phyloP scores from a whole-genome alignment of 2,797 vertebrate species.

The Poeciliopsis turneri region DNA sequence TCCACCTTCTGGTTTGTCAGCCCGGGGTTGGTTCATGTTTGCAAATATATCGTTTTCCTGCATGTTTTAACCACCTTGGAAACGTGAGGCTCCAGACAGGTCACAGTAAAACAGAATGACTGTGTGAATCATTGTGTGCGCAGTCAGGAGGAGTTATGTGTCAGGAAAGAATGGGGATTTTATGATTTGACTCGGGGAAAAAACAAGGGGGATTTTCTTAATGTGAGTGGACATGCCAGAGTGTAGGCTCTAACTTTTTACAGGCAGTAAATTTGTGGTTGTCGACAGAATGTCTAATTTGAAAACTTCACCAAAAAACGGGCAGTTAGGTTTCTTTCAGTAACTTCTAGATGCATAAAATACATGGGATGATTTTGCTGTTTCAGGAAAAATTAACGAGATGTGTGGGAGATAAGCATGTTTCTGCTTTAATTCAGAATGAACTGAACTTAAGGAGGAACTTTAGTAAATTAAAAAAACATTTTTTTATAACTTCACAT shows the following conservation, averaged over 20 bases:
- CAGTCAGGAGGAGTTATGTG: not conserved
- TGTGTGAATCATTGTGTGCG: conserved; percentile 4
- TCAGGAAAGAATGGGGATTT: not conserved
- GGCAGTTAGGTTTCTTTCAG: not conserved
- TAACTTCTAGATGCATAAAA: not conserved
- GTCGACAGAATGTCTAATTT: not conserved
- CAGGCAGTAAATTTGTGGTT: not conserved
- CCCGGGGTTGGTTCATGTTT: conserved; percentile 19
- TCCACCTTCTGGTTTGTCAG: conserved; percentile 18
- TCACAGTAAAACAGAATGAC: conserved; percentile 7
- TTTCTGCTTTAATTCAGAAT: not conserved
- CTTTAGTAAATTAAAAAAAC: not conserved
- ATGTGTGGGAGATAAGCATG: not conserved
- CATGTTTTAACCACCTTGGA: conserved; percentile 20
- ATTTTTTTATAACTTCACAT: not conserved
- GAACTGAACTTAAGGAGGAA: not conserved
- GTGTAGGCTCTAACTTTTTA: not conserved
- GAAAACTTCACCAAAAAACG: not conserved
- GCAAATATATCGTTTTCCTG: conserved; percentile 26
- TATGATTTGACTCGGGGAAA: not conserved
- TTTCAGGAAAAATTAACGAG: not conserved
- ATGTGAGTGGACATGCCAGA: not conserved
- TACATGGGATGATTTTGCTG: not conserved
- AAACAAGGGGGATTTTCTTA: not conserved
- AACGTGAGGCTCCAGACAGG: conserved; percentile 1